A percentile compares a stretch with the other conserved stretches of the same genome.
These are phyloP conservation scores for Euura saliciscinereae DNA, from an alignment of 1,140 invertebrate species.

Conservation along the genomic window DNA sequence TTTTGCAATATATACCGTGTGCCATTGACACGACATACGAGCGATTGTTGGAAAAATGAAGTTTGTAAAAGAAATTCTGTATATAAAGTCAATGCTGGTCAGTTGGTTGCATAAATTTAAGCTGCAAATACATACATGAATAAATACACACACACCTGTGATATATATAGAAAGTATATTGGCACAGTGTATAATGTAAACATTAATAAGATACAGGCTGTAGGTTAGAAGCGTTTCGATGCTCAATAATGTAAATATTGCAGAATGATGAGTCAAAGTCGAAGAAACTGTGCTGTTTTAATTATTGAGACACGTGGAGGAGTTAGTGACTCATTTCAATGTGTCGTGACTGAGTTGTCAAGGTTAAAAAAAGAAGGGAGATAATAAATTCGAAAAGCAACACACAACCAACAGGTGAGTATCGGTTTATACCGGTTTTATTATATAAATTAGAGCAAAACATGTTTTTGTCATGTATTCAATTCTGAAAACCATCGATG, in stretches of 20 bases:
- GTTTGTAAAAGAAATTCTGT: slow-evolving; percentile 2
- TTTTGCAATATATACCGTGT: background rate
- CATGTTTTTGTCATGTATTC: background rate
- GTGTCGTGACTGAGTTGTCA: background rate
- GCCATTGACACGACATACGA: background rate
- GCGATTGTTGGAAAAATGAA: background rate
- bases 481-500: no score
- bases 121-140: background rate
- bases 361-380: background rate
- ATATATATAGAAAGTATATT: background rate
- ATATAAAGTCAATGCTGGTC: background rate
- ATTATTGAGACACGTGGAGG: background rate
- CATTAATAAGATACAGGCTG: background rate
- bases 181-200: background rate
- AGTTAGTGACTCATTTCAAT: slow-evolving; percentile 1
- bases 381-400: background rate
- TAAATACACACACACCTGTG: background rate
- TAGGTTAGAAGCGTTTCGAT: background rate
- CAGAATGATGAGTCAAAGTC: background rate
- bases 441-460: slow-evolving; percentile 3
- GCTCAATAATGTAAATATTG: background rate
- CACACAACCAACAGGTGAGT: background rate
- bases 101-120: background rate
- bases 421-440: background rate
- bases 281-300: background rate